A percentile compares a stretch with the other conserved stretches of the same genome.
Evolutionary conservation across 2,888 invertebrate genomes (phyloP).

Genomic region (Mechanitis mazaeus): DNA sequence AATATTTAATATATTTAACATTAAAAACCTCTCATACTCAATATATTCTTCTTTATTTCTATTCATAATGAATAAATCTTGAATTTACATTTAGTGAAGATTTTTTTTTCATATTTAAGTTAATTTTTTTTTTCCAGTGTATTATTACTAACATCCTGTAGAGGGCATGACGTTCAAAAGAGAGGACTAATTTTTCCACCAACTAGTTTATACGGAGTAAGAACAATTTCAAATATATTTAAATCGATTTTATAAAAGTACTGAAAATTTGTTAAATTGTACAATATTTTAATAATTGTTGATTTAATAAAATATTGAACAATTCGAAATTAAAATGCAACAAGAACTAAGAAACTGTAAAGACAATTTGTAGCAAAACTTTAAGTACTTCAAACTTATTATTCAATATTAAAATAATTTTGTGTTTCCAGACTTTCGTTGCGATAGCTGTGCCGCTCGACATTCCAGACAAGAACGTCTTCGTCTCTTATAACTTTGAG

Average conservation of each 20-base stretch:
- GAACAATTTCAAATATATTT: constrained; percentile 24
- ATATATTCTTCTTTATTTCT: too few relatives aligned
- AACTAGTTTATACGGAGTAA: constrained; percentile 67
- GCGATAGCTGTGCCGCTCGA: constrained; percentile 84
- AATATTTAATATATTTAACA: too few relatives aligned
- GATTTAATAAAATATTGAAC: too few relatives aligned
- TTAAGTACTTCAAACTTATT: background rate
- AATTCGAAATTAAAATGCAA: background rate
- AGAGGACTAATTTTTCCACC: constrained; percentile 61
- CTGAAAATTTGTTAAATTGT: too few relatives aligned
- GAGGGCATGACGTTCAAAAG: constrained; percentile 33
- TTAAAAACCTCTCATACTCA: too few relatives aligned
- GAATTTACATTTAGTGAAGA: too few relatives aligned
- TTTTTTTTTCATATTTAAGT: too few relatives aligned
- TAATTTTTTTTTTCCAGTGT: too few relatives aligned
- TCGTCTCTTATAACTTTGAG: constrained; percentile 85
- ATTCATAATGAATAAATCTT: too few relatives aligned
- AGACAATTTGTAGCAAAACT: background rate
- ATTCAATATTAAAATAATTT: constrained; percentile 5
- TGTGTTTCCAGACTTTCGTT: constrained; percentile 76
- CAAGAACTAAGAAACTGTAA: background rate
- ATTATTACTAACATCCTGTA: too few relatives aligned
- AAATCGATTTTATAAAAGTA: too few relatives aligned
- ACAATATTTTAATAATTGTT: too few relatives aligned
- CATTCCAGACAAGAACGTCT: constrained; percentile 81